phyloP scores from a whole-genome alignment of 2,113 vertebrate species.

The Prinia subflava region DNA sequence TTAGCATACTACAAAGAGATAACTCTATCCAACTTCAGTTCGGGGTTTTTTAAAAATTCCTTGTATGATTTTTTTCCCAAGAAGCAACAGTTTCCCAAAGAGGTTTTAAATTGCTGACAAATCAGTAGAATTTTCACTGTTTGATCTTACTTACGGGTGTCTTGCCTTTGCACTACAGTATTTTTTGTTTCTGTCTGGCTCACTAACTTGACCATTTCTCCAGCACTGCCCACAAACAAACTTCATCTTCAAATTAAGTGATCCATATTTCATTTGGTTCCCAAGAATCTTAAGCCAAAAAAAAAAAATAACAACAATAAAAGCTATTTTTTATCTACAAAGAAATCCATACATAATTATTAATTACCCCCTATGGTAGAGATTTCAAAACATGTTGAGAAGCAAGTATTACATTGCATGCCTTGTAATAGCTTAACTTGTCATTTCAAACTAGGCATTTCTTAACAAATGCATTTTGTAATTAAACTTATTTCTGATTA shows the following conservation, averaged over 20 bases:
- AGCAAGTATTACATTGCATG: neutral
- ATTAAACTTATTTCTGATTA: neutral
- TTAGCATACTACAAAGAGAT: neutral
- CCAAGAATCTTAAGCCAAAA: slow-evolving; percentile 73
- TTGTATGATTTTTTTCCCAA: neutral
- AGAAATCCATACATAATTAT: neutral
- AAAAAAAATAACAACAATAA: neutral
- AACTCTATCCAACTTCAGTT: neutral
- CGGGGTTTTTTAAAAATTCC: neutral
- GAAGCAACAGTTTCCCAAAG: neutral
- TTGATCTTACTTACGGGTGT: slow-evolving; percentile 84
- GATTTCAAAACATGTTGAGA: neutral
- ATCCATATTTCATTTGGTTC: slow-evolving; percentile 80
- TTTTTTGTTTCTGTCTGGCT: slow-evolving; percentile 95
- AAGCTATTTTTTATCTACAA: neutral
- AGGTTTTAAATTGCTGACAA: neutral
- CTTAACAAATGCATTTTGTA: neutral
- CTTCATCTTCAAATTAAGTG: slow-evolving; percentile 92
- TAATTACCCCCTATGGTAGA: neutral
- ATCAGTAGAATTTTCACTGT: neutral
- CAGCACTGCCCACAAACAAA: slow-evolving; percentile 96
- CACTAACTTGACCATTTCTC: slow-evolving; percentile 92
- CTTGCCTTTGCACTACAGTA: slow-evolving; percentile 97
- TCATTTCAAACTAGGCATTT: neutral
- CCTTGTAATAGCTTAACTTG: neutral